These are phyloP conservation scores for Copsychus sechellarum DNA, from an alignment of 2,113 vertebrate genomes.

Conservation along the genomic window DNA sequence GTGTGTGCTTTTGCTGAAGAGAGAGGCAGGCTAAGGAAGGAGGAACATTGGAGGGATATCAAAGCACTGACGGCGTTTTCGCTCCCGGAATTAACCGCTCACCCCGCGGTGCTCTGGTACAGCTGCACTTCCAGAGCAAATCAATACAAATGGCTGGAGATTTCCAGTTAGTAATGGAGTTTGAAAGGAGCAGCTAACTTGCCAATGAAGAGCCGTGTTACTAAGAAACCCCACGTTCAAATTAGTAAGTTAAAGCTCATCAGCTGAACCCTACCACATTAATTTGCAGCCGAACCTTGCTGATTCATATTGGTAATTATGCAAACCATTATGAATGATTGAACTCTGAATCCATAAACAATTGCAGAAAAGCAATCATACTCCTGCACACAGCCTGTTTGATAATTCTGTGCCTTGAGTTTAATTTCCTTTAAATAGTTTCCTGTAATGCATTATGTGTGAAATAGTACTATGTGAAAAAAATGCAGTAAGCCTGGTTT, in stretches of 20 bases:
- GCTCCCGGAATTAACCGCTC: constrained; percentile 62
- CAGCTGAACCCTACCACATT: not conserved
- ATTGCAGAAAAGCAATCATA: not conserved
- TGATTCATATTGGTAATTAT: constrained; percentile 23
- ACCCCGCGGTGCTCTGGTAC: constrained; percentile 29
- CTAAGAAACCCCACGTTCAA: constrained; percentile 34
- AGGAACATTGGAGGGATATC: constrained; percentile 46
- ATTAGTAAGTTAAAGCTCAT: not conserved
- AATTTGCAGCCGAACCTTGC: not conserved
- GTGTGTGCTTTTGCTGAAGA: constrained; percentile 66
- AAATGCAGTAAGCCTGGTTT: not conserved
- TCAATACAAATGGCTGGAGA: constrained; percentile 51
- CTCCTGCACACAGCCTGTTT: not conserved
- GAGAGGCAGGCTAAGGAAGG: constrained; percentile 29
- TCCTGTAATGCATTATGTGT: not conserved
- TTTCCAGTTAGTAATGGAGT: constrained; percentile 9
- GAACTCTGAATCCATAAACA: not conserved
- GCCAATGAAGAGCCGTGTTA: constrained; percentile 1
- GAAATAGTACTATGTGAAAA: not conserved
- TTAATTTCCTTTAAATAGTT: constrained; percentile 41
- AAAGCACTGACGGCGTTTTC: constrained; percentile 55
- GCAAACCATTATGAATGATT: not conserved
- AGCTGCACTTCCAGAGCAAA: constrained; percentile 52
- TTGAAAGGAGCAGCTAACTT: constrained; percentile 42
- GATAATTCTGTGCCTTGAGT: not conserved